Evolutionary conservation across 2,113 vertebrate genomes (phyloP), one percentile per base, ranked within the genome.

Genomic region (Ahaetulla prasina): DNA sequence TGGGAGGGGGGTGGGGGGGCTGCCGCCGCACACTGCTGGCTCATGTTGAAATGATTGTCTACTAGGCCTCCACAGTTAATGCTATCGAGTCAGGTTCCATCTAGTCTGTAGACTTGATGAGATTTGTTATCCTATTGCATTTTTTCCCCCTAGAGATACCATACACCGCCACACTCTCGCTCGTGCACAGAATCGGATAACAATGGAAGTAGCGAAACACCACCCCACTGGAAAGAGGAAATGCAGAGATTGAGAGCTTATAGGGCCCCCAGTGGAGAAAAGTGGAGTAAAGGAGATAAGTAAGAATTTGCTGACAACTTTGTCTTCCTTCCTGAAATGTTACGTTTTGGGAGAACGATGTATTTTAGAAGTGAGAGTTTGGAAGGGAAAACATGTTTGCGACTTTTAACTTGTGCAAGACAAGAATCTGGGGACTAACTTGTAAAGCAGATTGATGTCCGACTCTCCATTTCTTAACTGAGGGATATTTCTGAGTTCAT

Each of bases 221-320:
- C 99, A 0, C 99, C 99, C 9, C 99, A 99, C 94, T 99, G 99
- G 99, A 99, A 98, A 93, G 99, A 99, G 95, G 99, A 99, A 93
- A 99, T 99, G 99, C 99, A 99, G 96, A 97, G 98, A 45, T 97
- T 98, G 8, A 97, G 98, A 94, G 97, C 97, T 0, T 99, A 99
- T 80, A 98, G 98, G 39, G 98, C 98, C 0, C 98, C 98, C 0
- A 99, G 98, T 86, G 96, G 98, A 4, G 99, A 99, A 92, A 98
- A 98, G 53, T 99, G 99, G 99, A 99, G 98, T 93, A 99, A 99
- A 98, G 99, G 98, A 95, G 99, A 99, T 95, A 99, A 98, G 99
- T 99, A 98, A 95, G 98, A 91, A 23, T 94, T 35, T 80, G 49
- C 35, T 45, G 0, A 74, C 35, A 30, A 20, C 43, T 5, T 92